These are phyloP conservation scores for Enteromius mattozi DNA, from an alignment of 2,797 vertebrate species.

Conservation along the genomic window DNA sequence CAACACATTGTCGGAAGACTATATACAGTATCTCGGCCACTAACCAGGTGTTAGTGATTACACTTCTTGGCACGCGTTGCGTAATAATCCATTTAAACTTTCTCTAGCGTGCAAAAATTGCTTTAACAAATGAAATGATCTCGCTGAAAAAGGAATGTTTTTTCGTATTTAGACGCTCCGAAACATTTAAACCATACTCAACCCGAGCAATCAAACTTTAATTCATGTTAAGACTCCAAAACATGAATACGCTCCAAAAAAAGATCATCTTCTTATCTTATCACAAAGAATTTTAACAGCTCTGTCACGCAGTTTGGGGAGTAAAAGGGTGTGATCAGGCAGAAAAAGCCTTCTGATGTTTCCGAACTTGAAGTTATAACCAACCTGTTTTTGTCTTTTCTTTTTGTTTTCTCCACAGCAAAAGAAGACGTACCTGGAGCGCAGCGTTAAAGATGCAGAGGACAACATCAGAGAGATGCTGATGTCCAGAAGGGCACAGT, in stretches of 20 bases:
- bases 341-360: slow-evolving; percentile 28
- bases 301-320: slow-evolving; percentile 20
- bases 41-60: slow-evolving; percentile 26
- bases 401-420: slow-evolving; percentile 78
- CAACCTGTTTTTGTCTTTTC: neutral
- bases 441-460: slow-evolving; percentile 94
- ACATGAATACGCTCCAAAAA: neutral
- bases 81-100: slow-evolving; percentile 15
- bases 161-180: neutral
- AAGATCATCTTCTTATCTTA: slow-evolving; percentile 33
- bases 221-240: neutral
- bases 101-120: neutral
- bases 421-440: slow-evolving; percentile 93
- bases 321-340: slow-evolving; percentile 30
- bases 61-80: slow-evolving; percentile 14
- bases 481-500: slow-evolving; percentile 89
- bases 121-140: neutral
- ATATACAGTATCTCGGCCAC: slow-evolving; percentile 7
- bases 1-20: slow-evolving; percentile 17
- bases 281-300: slow-evolving; percentile 34
- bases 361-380: neutral
- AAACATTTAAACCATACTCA: neutral
- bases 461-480: slow-evolving; percentile 98
- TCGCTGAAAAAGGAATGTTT: neutral
- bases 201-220: neutral